phyloP scores from a whole-genome alignment of 2,888 invertebrate genomes.

The Crepidodera aurea region DNA sequence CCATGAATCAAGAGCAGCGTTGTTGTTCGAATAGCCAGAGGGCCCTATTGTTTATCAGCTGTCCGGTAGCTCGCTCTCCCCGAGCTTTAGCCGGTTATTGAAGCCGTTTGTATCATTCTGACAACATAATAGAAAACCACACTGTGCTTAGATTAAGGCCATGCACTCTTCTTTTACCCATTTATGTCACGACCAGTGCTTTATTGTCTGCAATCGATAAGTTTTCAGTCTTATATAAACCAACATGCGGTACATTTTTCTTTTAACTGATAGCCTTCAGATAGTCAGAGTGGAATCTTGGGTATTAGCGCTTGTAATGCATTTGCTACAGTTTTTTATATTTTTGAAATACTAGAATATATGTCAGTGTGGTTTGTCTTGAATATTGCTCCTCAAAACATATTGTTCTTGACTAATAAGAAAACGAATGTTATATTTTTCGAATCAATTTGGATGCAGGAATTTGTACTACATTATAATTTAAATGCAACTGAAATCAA shows the following conservation, averaged over 20 bases:
- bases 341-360: no score
- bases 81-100: conserved; percentile 58
- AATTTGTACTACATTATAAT: no score
- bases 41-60: conserved; percentile 59
- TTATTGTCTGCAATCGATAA: conserved; percentile 50
- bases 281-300: background rate
- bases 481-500: no score
- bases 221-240: conserved; percentile 27
- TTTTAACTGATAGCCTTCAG: conserved; percentile 16
- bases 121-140: conserved; percentile 62
- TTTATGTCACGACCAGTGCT: conserved; percentile 50
- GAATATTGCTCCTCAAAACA: no score
- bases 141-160: conserved; percentile 57
- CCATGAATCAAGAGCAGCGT: conserved; percentile 48
- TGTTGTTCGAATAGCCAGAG: conserved; percentile 45
- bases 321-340: no score
- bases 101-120: conserved; percentile 62
- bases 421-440: no score
- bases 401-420: no score
- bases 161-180: conserved; percentile 51
- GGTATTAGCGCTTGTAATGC: no score
- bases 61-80: conserved; percentile 58
- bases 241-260: conserved; percentile 7
- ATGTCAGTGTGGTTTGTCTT: no score
- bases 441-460: no score